Evolutionary conservation across 2,888 invertebrate genomes (phyloP).

Genomic region (Meliscaeva auricollis): DNA sequence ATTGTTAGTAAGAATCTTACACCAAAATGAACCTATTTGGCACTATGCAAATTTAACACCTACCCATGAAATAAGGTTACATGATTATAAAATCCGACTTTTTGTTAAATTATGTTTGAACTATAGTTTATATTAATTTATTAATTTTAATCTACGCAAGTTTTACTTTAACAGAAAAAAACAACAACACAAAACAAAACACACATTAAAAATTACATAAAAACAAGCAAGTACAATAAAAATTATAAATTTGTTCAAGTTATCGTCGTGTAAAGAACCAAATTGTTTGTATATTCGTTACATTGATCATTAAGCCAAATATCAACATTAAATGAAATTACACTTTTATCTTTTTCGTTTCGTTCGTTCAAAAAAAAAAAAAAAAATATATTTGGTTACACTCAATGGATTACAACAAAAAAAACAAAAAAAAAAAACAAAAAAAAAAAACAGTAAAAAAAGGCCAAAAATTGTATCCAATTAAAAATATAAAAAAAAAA

Average conservation of each 20-base stretch:
- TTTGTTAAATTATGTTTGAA: neutral
- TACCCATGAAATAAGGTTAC: too few species aligned
- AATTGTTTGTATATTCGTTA: constrained; percentile 10
- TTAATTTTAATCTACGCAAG: neutral
- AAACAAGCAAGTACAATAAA: neutral
- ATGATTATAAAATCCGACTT: neutral
- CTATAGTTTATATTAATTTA: too few species aligned
- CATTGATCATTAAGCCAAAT: constrained; percentile 38
- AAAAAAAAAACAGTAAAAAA: constrained; percentile 15
- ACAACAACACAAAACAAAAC: neutral
- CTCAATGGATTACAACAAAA: constrained; percentile 15
- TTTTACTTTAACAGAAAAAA: neutral
- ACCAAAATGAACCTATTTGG: too few species aligned
- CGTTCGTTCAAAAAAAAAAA: neutral
- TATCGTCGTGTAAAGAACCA: neutral
- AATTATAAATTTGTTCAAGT: constrained; percentile 62
- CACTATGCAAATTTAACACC: too few species aligned
- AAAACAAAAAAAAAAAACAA: constrained; percentile 18
- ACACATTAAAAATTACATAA: constrained; percentile 14
- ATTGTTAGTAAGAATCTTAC: too few species aligned
- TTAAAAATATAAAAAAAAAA: constrained; percentile 3
- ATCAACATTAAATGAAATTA: constrained; percentile 3
- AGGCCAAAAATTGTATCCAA: constrained; percentile 49
- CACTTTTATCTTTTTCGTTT: constrained; percentile 6
- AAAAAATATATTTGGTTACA: constrained; percentile 8